Evolutionary conservation across 2,797 vertebrate genomes (phyloP).

Genomic region (Megaceryle alcyon): DNA sequence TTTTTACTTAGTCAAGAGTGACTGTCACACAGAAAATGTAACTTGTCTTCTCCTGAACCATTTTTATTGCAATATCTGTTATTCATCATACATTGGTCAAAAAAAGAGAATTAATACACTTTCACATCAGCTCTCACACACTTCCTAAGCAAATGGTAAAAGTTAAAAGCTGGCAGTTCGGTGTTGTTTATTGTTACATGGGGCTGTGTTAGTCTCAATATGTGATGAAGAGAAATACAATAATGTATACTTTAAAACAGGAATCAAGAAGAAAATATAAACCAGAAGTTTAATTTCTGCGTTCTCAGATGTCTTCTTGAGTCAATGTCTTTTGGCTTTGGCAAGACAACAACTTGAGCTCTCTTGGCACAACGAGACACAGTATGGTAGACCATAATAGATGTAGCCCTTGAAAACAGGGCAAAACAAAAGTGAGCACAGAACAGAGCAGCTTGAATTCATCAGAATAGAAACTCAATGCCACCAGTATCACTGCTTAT

Average conservation of each 20-base stretch:
- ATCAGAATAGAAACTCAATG: neutral
- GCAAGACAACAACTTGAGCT: neutral
- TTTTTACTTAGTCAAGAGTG: neutral
- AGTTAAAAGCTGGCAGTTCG: neutral
- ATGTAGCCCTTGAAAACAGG: neutral
- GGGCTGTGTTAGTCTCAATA: neutral
- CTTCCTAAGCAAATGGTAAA: conserved; percentile 29
- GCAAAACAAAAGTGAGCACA: neutral
- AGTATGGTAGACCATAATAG: neutral
- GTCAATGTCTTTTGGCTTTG: neutral
- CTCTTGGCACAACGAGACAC: neutral
- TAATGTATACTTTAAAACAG: neutral
- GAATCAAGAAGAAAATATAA: neutral
- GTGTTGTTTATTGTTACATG: neutral
- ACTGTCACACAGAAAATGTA: neutral
- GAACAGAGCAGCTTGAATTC: conserved; percentile 7
- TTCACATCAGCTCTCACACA: neutral
- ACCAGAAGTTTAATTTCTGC: neutral
- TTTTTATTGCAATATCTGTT: conserved; percentile 25
- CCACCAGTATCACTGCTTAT: neutral
- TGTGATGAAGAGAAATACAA: conserved; percentile 23
- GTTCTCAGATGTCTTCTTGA: conserved; percentile 1
- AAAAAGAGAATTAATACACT: neutral
- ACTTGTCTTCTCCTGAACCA: neutral
- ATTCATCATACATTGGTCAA: neutral